These are phyloP conservation scores for Nebria ingens DNA, from an alignment of 1,140 invertebrate genomes.

Conservation along the genomic window DNA sequence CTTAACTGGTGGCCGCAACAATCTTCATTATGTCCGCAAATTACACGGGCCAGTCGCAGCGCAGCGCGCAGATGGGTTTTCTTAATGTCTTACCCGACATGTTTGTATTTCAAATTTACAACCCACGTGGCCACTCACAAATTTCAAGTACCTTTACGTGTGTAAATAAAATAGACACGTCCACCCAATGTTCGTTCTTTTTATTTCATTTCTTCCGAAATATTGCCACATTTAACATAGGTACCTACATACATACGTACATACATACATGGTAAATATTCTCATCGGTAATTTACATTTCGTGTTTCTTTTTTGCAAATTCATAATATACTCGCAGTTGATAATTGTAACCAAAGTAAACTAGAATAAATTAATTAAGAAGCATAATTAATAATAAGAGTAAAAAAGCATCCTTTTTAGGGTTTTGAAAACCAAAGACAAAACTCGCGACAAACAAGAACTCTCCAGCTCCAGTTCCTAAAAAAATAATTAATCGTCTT, in stretches of 20 bases:
- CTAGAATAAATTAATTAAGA: not conserved
- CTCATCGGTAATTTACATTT: too few species aligned
- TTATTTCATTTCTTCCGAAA: not conserved
- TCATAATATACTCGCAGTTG: too few species aligned
- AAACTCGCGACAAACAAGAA: not conserved
- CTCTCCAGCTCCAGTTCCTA: not conserved
- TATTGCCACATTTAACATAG: too few species aligned
- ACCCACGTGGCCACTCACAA: not conserved
- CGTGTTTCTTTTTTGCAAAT: not conserved
- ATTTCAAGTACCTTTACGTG: not conserved
- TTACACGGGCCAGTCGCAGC: not conserved
- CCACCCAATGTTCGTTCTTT: not conserved
- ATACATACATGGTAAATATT: too few species aligned
- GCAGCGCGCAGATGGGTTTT: not conserved
- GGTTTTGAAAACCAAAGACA: not conserved
- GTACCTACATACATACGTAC: too few species aligned
- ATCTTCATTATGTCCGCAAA: not conserved
- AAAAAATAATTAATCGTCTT: conserved; percentile 7
- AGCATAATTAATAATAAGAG: not conserved
- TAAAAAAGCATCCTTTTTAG: not conserved
- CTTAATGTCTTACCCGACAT: not conserved
- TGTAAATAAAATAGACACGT: not conserved
- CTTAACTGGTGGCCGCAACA: not conserved
- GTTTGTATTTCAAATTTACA: not conserved
- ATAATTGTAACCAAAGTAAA: not conserved